phyloP scores from a whole-genome alignment of 2,888 invertebrate species.

The Drosophila ustulata region DNA sequence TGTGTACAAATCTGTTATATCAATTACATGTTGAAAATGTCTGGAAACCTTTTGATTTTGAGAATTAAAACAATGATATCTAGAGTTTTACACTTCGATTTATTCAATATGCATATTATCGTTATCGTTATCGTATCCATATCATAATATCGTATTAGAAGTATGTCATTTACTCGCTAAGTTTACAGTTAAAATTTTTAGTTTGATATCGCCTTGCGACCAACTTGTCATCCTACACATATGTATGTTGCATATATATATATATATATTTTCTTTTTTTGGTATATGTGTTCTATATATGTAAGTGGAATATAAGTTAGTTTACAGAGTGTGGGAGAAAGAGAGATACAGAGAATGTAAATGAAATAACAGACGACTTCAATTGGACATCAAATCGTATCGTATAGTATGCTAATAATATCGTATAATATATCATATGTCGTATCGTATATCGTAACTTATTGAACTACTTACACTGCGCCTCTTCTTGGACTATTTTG shows the following conservation, averaged over 20 bases:
- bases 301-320: conserved; percentile 45
- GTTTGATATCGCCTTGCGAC: conserved; percentile 66
- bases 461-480: conserved; percentile 42
- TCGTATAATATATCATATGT: conserved; percentile 1
- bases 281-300: conserved; percentile 8
- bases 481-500: conserved; percentile 54
- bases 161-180: conserved; percentile 55
- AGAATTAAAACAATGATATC: background rate
- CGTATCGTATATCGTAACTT: conserved; percentile 30
- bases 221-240: conserved; percentile 48
- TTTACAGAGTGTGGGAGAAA: conserved; percentile 54
- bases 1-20: conserved; percentile 4
- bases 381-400: conserved; percentile 50
- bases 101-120: conserved; percentile 44
- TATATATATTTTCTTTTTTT: conserved; percentile 9
- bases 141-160: conserved; percentile 54
- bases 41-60: background rate
- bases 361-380: conserved; percentile 25
- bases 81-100: conserved; percentile 26
- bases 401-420: conserved; percentile 19
- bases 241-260: conserved; percentile 23
- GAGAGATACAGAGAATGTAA: conserved; percentile 32
- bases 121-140: conserved; percentile 51
- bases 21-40: background rate
- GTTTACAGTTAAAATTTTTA: conserved; percentile 65